These are phyloP conservation scores for Synanthedon andrenaeformis DNA, from an alignment of 2,888 invertebrate species.

Conservation along the genomic window DNA sequence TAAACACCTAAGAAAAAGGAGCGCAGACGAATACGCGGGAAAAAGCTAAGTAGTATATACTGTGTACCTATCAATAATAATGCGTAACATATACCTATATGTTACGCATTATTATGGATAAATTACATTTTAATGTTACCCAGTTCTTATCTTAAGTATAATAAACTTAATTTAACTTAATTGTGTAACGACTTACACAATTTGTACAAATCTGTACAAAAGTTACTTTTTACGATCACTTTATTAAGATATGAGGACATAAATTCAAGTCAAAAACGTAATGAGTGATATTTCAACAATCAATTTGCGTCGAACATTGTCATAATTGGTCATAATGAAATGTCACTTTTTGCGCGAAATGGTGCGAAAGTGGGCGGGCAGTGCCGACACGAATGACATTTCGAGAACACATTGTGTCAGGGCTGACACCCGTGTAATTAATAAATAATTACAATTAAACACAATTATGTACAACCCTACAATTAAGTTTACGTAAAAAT, in stretches of 20 bases:
- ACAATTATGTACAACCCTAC: not conserved
- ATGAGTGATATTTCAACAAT: not conserved
- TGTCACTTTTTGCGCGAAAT: conserved; percentile 13
- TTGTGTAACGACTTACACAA: no score
- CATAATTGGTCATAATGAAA: conserved; percentile 4
- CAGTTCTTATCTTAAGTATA: no score
- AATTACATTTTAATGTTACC: no score
- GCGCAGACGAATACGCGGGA: no score
- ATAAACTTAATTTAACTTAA: no score
- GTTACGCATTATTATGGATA: no score
- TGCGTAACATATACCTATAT: no score
- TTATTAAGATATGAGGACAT: not conserved
- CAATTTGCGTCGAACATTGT: not conserved
- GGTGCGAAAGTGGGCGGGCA: conserved; percentile 13
- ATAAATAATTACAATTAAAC: not conserved
- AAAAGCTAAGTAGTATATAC: no score
- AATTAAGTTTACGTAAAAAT: not conserved
- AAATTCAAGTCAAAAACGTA: not conserved
- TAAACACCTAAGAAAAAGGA: no score
- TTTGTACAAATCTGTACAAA: no score
- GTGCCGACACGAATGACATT: conserved; percentile 16
- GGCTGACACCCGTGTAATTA: conserved; percentile 13
- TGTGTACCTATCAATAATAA: no score
- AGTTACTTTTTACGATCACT: no score
- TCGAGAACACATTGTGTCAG: conserved; percentile 13